phyloP scores from a whole-genome alignment of 2,113 vertebrate species.

The Lonchura striata region DNA sequence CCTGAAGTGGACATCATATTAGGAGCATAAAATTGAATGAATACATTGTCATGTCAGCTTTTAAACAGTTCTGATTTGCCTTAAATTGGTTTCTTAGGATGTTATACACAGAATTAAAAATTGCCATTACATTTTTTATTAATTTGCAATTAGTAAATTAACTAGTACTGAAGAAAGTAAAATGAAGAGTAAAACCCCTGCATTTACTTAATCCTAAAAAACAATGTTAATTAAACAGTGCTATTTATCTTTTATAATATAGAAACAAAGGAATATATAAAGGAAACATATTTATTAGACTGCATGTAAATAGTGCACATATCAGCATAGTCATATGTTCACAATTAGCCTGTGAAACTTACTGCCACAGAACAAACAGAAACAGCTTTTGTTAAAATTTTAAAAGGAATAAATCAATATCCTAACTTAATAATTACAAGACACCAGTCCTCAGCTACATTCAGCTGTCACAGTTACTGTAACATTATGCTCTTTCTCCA shows the following conservation, averaged over 20 bases:
- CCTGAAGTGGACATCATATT: no score
- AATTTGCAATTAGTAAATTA: no score
- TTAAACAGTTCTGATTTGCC: not conserved
- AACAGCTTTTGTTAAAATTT: not conserved
- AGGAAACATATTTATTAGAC: not conserved
- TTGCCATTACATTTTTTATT: not conserved
- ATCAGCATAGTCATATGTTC: not conserved
- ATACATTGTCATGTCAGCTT: not conserved
- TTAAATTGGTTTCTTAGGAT: not conserved
- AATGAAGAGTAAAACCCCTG: fast-evolving
- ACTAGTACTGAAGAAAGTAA: not conserved
- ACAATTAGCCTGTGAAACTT: not conserved
- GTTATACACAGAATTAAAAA: not conserved
- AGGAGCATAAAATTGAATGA: not conserved
- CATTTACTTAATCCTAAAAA: not conserved
- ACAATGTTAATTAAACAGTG: not conserved
- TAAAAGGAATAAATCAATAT: not conserved
- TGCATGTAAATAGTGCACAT: not conserved
- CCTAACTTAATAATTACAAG: not conserved
- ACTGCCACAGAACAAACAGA: not conserved
- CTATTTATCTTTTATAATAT: not conserved
- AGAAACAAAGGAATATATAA: not conserved
- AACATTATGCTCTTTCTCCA: fast-evolving
- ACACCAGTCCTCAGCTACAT: not conserved
- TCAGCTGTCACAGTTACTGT: not conserved